Evolutionary conservation across 2,797 vertebrate genomes (phyloP), one percentile per base, ranked within the genome.

Genomic region (Sciaenops ocellatus): DNA sequence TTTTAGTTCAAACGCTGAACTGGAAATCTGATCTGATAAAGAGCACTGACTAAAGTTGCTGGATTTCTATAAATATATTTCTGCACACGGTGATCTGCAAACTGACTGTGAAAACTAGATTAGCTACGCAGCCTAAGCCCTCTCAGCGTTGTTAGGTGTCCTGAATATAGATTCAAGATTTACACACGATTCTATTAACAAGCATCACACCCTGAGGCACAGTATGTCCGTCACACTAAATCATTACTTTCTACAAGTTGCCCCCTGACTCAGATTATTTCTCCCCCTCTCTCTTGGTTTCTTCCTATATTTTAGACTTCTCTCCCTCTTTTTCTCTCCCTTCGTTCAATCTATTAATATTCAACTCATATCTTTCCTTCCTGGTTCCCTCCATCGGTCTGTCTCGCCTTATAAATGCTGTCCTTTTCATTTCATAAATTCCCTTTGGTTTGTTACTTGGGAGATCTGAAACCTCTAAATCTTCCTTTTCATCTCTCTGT

Each of bases 101-200:
- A 82, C 63, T 74, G 51, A 56, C 69, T 46, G 72, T 69, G 2
- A 69, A 71, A 86, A 82, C 54, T 42, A 61, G 64, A 86, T 85
- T 70, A 47, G 18, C 22, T n/a, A 54, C 10, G 15, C 76, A 11
- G 61, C 42, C 42, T 62, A 67, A 84, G 78, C 47, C 76, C 65
- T 50, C 44, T 73, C 20, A 64, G 72, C 0, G 0, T 52, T 69
- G 52, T 44, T 22, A 57, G 48, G 59, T 73, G 75, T 77, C 75
- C 77, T 63, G 72, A 78, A 85, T 78, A 62, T 60, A 28, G 55
- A 78, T 68, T 63, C 62, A 62, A 74, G 76, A 79, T 79, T 75
- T 77, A 67, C 51, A 74, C 61, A 11, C 0, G 2, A 55, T 78
- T 69, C 55, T 42, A 28, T 75, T 73, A 78, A 24, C 42, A 56